Conservation (phyloP, 2,113 vertebrate species). For the Lagenorhynchus albirostris region DNA sequence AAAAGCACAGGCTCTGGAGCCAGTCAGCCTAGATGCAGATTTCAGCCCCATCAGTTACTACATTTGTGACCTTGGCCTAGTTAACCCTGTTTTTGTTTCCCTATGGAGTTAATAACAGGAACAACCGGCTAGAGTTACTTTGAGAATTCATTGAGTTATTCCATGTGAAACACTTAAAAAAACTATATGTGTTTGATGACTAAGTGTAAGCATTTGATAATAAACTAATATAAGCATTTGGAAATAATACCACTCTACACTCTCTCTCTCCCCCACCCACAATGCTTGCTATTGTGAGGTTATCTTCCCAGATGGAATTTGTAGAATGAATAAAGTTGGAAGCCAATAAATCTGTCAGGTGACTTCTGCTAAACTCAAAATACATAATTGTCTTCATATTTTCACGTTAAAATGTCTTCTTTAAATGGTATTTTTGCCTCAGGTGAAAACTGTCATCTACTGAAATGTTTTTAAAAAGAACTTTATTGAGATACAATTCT, state of each 20-base stretch:
- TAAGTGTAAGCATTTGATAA: not conserved
- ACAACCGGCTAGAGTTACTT: not conserved
- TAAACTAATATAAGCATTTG: not conserved
- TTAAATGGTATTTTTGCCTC: not conserved
- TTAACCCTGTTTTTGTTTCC: not conserved
- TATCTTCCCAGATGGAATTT: not conserved
- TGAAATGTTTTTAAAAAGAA: not conserved
- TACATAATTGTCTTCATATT: not conserved
- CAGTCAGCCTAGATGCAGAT: not conserved
- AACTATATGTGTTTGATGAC: not conserved
- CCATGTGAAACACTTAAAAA: not conserved
- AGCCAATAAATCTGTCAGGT: not conserved
- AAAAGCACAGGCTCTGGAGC: not conserved
- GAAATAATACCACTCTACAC: not conserved
- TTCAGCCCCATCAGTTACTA: not conserved
- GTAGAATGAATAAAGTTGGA: constrained; percentile 10
- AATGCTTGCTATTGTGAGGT: not conserved
- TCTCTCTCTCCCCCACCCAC: not conserved
- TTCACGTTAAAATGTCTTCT: not conserved
- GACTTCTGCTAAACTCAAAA: not conserved
- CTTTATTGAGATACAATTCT: not conserved
- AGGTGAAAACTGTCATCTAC: not conserved
- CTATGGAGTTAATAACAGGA: not conserved
- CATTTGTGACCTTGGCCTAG: not conserved
- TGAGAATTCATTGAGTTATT: not conserved